phyloP scores from a whole-genome alignment of 2,113 vertebrate species.

The Hippocampus zosterae region DNA sequence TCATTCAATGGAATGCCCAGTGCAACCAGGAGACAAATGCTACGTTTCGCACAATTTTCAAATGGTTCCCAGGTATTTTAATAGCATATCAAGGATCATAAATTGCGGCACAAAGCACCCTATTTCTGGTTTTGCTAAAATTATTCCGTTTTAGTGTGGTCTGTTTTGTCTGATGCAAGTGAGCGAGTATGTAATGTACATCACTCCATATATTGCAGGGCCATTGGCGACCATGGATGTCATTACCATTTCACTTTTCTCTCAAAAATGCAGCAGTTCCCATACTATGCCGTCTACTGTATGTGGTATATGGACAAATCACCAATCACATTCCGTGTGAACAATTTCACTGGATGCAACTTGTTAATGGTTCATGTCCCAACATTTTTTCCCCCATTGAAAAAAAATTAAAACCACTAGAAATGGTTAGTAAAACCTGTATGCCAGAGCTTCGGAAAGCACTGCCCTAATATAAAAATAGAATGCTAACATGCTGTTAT shows the following conservation, averaged over 20 bases:
- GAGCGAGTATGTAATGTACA: no score
- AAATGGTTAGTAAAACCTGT: neutral
- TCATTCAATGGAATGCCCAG: neutral
- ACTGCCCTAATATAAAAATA: neutral
- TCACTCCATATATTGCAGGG: no score
- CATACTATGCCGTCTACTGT: no score
- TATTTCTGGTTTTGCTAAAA: no score
- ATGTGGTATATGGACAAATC: no score
- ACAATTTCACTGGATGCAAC: neutral
- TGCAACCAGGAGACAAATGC: neutral
- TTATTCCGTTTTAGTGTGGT: no score
- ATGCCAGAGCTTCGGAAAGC: neutral
- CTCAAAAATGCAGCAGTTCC: no score
- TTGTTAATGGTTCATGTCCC: neutral
- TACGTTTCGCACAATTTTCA: neutral
- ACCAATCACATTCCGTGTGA: no score
- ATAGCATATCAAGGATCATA: neutral
- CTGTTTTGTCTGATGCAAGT: no score
- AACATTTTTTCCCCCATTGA: neutral
- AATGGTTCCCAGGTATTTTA: neutral
- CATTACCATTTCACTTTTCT: no score
- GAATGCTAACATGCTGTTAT: constrained; percentile 6
- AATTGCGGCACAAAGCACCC: no score
- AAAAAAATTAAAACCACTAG: neutral
- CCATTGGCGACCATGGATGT: no score